phyloP scores from a whole-genome alignment of 2,797 vertebrate species.

The Sebastes iracundus region DNA sequence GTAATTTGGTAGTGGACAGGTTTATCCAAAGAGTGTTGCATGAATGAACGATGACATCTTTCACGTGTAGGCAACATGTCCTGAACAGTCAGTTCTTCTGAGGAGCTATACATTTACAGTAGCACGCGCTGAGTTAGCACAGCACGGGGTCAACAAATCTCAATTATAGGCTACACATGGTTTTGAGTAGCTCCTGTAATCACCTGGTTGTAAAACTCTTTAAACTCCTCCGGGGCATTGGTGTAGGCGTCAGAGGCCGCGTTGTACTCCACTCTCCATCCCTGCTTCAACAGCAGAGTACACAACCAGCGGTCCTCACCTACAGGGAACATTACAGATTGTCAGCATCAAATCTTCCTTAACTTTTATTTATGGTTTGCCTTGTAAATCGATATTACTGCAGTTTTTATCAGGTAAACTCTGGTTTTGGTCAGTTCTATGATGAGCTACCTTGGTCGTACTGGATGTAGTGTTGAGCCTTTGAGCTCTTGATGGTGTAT shows the following conservation, averaged over 20 bases:
- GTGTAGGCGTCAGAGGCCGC: conserved; percentile 81
- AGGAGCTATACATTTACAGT: too few relatives aligned
- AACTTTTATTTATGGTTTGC: neutral
- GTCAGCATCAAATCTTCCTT: neutral
- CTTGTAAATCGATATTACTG: neutral
- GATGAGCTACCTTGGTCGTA: conserved; percentile 77
- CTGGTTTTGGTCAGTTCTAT: neutral
- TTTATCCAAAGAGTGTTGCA: too few relatives aligned
- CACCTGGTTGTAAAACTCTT: conserved; percentile 81
- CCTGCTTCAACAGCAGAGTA: conserved; percentile 79
- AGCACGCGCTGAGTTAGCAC: neutral
- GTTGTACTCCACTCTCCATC: conserved; percentile 82
- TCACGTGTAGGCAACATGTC: too few relatives aligned
- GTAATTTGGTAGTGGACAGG: too few relatives aligned
- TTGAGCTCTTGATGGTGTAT: conserved; percentile 68
- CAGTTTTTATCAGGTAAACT: neutral
- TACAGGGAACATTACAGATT: conserved; percentile 11
- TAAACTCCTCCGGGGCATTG: conserved; percentile 80
- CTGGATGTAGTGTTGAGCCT: conserved; percentile 71
- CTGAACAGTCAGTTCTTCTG: too few relatives aligned
- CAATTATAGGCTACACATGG: neutral
- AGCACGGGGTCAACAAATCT: neutral
- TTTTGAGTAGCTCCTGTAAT: neutral
- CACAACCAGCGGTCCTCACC: conserved; percentile 83
- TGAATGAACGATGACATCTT: too few relatives aligned